A percentile compares a stretch with the other conserved stretches of the same genome.
These are phyloP conservation scores for Ivindomyrus marchei DNA, from an alignment of 2,113 vertebrate species.

Conservation along the genomic window DNA sequence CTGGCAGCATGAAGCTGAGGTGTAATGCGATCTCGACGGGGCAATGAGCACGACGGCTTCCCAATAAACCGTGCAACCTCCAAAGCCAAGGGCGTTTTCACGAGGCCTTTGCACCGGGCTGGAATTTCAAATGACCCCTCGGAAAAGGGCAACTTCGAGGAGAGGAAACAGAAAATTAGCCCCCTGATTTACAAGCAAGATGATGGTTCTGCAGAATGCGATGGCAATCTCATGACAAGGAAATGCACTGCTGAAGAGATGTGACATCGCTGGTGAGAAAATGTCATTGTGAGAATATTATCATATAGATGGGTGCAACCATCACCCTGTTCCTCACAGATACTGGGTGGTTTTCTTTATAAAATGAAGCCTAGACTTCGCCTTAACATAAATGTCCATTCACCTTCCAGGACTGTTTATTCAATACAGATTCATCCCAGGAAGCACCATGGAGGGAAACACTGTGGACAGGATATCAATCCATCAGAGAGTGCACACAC, in stretches of 20 bases:
- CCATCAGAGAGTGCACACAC: background rate
- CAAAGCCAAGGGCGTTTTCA: background rate
- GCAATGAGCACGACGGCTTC: background rate
- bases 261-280: background rate
- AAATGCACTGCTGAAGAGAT: background rate
- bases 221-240: background rate
- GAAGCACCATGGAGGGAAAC: background rate
- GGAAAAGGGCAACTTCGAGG: background rate
- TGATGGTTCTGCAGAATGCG: background rate
- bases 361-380: background rate
- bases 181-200: background rate
- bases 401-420: background rate
- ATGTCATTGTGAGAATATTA: background rate
- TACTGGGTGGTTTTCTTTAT: background rate
- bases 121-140: conserved; percentile 10
- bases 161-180: conserved; percentile 17
- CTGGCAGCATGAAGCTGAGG: background rate
- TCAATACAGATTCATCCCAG: background rate
- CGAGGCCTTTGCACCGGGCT: background rate
- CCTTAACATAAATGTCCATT: background rate
- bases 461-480: background rate
- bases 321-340: background rate
- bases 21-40: conserved; percentile 10
- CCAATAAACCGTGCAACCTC: conserved; percentile 9
- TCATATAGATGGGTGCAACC: background rate